Evolutionary conservation across 2,888 invertebrate species (phyloP).

Genomic region (Odontothrips loti): DNA sequence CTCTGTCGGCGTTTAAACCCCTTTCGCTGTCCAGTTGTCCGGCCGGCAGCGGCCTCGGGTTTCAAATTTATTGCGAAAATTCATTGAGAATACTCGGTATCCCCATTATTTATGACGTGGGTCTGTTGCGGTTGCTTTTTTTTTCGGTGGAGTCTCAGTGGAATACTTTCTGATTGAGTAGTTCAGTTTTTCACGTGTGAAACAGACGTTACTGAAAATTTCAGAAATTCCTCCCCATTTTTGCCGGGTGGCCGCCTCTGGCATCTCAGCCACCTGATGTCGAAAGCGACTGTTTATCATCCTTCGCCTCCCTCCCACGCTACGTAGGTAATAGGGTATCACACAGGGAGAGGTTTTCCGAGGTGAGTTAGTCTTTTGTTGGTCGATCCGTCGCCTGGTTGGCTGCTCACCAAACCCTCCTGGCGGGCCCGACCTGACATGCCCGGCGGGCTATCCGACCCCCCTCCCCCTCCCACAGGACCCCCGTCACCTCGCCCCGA

Average conservation of each 20-base stretch:
- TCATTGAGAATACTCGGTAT: not conserved
- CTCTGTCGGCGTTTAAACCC: too few relatives aligned
- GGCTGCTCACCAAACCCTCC: constrained; percentile 2
- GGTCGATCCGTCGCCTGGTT: constrained; percentile 16
- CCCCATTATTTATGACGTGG: not conserved
- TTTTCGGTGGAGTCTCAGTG: too few relatives aligned
- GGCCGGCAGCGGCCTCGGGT: not conserved
- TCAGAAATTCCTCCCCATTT: too few relatives aligned
- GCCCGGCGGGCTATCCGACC: not conserved
- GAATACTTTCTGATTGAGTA: too few relatives aligned
- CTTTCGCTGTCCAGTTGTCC: not conserved
- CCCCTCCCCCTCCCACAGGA: not conserved
- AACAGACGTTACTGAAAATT: too few relatives aligned
- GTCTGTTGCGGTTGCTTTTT: not conserved
- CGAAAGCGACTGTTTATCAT: too few relatives aligned
- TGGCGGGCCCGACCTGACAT: not conserved
- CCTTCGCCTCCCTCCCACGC: too few relatives aligned
- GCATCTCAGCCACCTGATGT: too few relatives aligned
- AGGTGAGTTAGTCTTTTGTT: constrained; percentile 17
- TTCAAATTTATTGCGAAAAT: not conserved
- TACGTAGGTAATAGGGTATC: too few relatives aligned
- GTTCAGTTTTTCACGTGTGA: too few relatives aligned
- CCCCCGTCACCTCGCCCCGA: not conserved
- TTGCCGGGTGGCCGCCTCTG: too few relatives aligned
- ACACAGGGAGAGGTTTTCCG: not conserved